Evolutionary conservation across 2,797 vertebrate species (phyloP).

Genomic region (Crocidura indochinensis): DNA sequence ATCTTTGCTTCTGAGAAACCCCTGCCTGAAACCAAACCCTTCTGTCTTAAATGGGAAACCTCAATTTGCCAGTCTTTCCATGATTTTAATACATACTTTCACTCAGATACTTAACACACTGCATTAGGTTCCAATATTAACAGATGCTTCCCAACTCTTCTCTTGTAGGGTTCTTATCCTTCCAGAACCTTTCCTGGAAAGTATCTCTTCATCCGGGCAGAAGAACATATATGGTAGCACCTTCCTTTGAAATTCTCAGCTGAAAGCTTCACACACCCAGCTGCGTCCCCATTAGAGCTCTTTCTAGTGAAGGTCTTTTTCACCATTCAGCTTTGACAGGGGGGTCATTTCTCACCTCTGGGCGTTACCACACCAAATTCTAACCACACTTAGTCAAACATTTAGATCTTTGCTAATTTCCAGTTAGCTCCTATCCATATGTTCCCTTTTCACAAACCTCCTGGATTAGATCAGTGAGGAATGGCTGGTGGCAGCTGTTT

Average conservation of each 20-base stretch:
- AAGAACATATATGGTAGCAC: not conserved
- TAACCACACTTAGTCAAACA: slow-evolving; percentile 65
- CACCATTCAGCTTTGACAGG: slow-evolving; percentile 11
- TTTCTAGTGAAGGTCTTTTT: slow-evolving; percentile 59
- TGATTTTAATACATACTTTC: not conserved
- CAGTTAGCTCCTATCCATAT: slow-evolving; percentile 68
- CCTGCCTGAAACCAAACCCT: slow-evolving; percentile 10
- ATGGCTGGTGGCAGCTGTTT: slow-evolving; percentile 81
- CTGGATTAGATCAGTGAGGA: slow-evolving; percentile 70
- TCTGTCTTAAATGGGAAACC: not conserved
- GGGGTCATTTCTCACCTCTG: slow-evolving; percentile 73
- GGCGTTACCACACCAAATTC: slow-evolving; percentile 55
- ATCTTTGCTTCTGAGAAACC: slow-evolving; percentile 1
- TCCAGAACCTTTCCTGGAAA: slow-evolving; percentile 25
- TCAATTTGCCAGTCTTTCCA: not conserved
- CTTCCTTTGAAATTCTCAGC: no score
- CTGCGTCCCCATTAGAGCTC: no score
- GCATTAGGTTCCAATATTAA: slow-evolving; percentile 11
- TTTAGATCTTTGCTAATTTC: slow-evolving; percentile 71
- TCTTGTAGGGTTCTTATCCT: not conserved
- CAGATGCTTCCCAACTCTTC: not conserved
- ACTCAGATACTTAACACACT: slow-evolving; percentile 25
- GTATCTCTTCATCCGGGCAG: not conserved
- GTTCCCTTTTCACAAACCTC: slow-evolving; percentile 68
- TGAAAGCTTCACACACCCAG: no score